Base-by-base conservation (phyloP, 2,888 invertebrate genomes). In the Itoplectis maculator region DNA sequence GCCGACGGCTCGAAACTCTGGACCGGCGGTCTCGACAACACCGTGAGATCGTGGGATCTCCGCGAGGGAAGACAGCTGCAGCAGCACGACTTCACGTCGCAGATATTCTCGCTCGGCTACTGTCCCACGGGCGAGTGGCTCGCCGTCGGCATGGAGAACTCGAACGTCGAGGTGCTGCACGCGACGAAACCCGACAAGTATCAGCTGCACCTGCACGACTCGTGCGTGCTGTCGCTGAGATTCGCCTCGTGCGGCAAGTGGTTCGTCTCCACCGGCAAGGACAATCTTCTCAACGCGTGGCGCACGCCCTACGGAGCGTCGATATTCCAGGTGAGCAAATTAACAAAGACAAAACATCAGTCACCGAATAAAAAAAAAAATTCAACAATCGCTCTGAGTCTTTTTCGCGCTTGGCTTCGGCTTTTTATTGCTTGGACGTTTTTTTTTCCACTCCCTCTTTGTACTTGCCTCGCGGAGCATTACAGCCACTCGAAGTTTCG, bases 111-210 rank as follows among this genome's bases (percentile, higher is more conserved):
- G 59, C 94, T 98, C 87, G 98, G 98, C 82, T 98, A 98, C 93
- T 98, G 98, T 94, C 98, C 98, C 11, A 97, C 97, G 84, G 98
- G 98, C 29, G 98, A 98, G 90, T 99, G 98, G 98, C 93, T 99
- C 63, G 98, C 98, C 8, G 98, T 99, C 29, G 98, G 98, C 84
- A 98, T 99, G 98, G 98, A 99, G 94, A 98, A 98, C 93, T 97
- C 97, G 84, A 97, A 98, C 92, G 98, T 99, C 82, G 98, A 99
- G 92, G 98, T 99, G 13, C 93, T 98, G 70, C 96, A 97, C 93
- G 96, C 97, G 56, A 95, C 96, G 84, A 98, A 98, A 93, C 96
- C 97, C 5, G 98, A 98, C 94, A 98, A 98, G 93, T 99, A 99
- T 94, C 98, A 98, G 93, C 95, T 99, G 72, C 98, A 98, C 93